Evolutionary conservation across 2,113 vertebrate species (phyloP).

Genomic region (Centropus unirufus): DNA sequence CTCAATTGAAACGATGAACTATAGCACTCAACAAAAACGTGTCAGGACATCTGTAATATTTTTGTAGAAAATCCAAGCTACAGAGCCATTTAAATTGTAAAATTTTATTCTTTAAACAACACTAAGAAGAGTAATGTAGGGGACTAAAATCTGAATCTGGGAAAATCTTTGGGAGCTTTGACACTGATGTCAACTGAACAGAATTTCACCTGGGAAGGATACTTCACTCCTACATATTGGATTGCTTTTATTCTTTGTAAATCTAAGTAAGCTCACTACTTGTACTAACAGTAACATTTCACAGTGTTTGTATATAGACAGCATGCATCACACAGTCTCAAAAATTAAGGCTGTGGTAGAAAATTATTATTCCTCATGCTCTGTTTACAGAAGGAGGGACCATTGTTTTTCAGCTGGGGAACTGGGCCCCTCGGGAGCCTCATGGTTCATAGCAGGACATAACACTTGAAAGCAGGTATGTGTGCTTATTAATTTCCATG

Average conservation of each 20-base stretch:
- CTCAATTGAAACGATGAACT: neutral
- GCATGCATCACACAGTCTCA: neutral
- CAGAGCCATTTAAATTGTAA: neutral
- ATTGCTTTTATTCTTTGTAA: neutral
- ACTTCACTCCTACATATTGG: neutral
- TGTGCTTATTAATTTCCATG: neutral
- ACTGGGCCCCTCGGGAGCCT: fast-evolving
- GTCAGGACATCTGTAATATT: neutral
- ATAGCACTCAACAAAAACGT: neutral
- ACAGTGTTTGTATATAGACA: neutral
- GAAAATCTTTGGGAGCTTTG: neutral
- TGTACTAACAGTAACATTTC: neutral
- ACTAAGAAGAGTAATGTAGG: neutral
- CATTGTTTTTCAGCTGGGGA: neutral
- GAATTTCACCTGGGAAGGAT: neutral
- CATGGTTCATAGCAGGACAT: neutral
- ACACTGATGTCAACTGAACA: neutral
- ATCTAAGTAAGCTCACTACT: neutral
- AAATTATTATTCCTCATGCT: neutral
- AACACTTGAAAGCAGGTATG: neutral
- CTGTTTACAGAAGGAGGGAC: neutral
- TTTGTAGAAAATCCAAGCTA: neutral
- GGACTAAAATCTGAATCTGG: neutral
- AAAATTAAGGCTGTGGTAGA: neutral
- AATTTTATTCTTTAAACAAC: neutral